phyloP scores from a whole-genome alignment of 2,113 vertebrate genomes.

The Nanger granti region DNA sequence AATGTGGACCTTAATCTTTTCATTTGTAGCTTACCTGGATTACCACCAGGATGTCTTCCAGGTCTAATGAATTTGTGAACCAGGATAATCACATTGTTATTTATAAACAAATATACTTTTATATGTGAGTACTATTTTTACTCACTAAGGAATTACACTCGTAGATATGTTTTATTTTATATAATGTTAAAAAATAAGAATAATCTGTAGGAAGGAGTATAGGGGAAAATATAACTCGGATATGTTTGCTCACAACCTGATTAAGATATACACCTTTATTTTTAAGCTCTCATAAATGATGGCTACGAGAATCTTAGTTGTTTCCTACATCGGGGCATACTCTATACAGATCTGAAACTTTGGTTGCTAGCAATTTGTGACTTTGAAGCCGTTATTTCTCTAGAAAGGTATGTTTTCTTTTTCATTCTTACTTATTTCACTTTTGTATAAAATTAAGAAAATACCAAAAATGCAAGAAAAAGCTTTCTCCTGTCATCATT shows the following conservation, averaged over 20 bases:
- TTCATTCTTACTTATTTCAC: slow-evolving; percentile 2
- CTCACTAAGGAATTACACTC: not conserved
- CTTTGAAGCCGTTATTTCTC: slow-evolving; percentile 80
- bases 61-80: not conserved
- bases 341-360: slow-evolving; percentile 74
- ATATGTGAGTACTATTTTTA: not conserved
- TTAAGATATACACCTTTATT: slow-evolving; percentile 41
- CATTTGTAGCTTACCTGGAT: not conserved
- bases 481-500: not conserved
- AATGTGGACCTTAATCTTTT: not conserved
- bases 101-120: not conserved
- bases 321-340: slow-evolving; percentile 81
- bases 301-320: slow-evolving; percentile 76
- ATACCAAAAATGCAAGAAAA: not conserved
- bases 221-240: slow-evolving; percentile 11
- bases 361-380: slow-evolving; percentile 80
- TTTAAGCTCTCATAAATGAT: slow-evolving; percentile 81
- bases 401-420: slow-evolving; percentile 78
- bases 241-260: not conserved
- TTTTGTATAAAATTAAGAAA: slow-evolving; percentile 24
- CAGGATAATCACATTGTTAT: not conserved
- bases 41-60: not conserved
- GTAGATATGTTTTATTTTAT: not conserved
- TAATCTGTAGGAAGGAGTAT: not conserved
- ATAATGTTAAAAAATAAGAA: not conserved